Conservation (phyloP, 2,888 invertebrate genomes). For the Ariolimax columbianus region DNA sequence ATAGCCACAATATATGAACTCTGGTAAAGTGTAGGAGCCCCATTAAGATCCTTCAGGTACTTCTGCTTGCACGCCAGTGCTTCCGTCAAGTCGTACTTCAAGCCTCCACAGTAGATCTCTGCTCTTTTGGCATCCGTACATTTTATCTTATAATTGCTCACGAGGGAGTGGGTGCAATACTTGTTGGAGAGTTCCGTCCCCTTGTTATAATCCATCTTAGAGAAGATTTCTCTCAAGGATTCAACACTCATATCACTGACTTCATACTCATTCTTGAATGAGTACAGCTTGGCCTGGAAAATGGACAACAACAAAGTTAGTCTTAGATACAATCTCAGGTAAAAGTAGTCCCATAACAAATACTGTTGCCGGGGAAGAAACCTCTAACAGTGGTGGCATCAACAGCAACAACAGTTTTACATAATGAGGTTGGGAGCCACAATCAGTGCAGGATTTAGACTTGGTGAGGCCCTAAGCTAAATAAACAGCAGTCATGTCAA, state of each 20-base stretch:
- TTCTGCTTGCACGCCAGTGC: slow-evolving; percentile 22
- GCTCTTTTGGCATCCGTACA: slow-evolving; percentile 22
- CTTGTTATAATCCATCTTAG: slow-evolving; percentile 22
- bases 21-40: not conserved
- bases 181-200: slow-evolving; percentile 11
- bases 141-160: not conserved
- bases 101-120: slow-evolving; percentile 49
- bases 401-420: too few species aligned
- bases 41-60: not conserved
- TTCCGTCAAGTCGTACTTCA: slow-evolving; percentile 12
- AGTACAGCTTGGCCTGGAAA: slow-evolving; percentile 44
- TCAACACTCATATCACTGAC: slow-evolving; percentile 46
- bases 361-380: too few species aligned
- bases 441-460: too few species aligned
- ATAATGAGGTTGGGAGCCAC: too few species aligned
- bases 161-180: slow-evolving; percentile 40
- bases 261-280: slow-evolving; percentile 47
- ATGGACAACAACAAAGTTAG: not conserved
- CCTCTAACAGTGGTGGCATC: too few species aligned
- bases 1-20: not conserved
- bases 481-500: too few species aligned
- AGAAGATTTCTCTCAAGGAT: slow-evolving; percentile 44
- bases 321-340: too few species aligned
- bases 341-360: too few species aligned
- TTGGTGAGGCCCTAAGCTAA: too few species aligned